Evolutionary conservation across 2,797 vertebrate species (phyloP).

Genomic region (Poeciliopsis turneri): DNA sequence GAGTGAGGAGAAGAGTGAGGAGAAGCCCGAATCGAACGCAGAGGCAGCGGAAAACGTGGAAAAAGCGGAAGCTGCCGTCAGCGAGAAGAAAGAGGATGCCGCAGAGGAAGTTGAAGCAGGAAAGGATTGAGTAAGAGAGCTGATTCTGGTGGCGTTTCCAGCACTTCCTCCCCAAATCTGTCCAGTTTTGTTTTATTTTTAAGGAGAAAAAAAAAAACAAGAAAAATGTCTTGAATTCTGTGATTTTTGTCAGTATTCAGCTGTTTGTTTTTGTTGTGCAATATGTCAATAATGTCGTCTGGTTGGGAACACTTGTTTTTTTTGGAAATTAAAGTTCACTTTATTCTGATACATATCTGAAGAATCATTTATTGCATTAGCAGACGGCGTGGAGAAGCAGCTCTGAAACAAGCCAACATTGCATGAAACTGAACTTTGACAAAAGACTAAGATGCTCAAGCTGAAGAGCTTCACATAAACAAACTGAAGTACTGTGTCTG

Average conservation of each 20-base stretch:
- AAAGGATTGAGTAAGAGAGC: constrained; percentile 63
- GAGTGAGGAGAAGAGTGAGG: constrained; percentile 59
- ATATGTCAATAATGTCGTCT: constrained; percentile 47
- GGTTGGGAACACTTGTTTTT: constrained; percentile 34
- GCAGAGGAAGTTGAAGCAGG: constrained; percentile 70
- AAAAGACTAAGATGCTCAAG: neutral
- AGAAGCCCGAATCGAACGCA: constrained; percentile 62
- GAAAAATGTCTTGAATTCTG: constrained; percentile 23
- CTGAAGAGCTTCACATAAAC: neutral
- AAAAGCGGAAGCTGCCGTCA: constrained; percentile 44
- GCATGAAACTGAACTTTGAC: neutral
- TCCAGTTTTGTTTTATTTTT: constrained; percentile 12
- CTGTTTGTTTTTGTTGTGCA: constrained; percentile 52
- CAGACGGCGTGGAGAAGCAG: neutral
- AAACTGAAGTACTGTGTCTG: neutral
- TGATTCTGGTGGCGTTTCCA: constrained; percentile 31
- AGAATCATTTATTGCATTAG: constrained; percentile 20
- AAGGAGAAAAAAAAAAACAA: neutral
- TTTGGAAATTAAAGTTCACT: constrained; percentile 27
- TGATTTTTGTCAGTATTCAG: constrained; percentile 48
- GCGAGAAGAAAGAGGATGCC: constrained; percentile 52
- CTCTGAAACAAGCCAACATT: neutral
- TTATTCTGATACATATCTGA: constrained; percentile 18
- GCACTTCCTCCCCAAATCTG: constrained; percentile 37
- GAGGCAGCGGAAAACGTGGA: constrained; percentile 78